Base-by-base conservation (phyloP, 2,888 invertebrate genomes). In the Galerucella pusilla region DNA sequence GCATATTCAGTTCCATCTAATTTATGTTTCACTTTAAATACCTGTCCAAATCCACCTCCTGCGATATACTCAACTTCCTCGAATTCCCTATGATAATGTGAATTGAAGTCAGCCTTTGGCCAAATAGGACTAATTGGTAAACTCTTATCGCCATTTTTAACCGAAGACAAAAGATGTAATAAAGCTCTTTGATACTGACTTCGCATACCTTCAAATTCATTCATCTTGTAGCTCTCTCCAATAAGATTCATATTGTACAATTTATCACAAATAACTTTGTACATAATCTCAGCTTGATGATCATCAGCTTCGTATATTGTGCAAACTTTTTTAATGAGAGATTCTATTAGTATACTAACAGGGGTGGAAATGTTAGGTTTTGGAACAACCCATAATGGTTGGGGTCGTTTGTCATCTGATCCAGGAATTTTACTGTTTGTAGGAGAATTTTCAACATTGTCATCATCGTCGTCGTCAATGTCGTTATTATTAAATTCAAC, bases 1-100 rank as follows among this genome's bases (percentile, higher is more conserved):
- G 96, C 96, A 88, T 95, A 96, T 82, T 93, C 91, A 2, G 91
- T 91, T 7, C 92, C 93, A 84, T 96, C 96, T 6, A 95, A 85
- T 83, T 93, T 91, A 84, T 95, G 93, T 80, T 90, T 90, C 0
- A 94, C 95, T 88, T 92, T 92, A 84, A 90, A 95, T 20, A 88
- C 87, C 79, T 90, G 90, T 0, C 95, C 95, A 84, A 95, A 95
- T 25, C 94, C 95, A 12, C 94, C 94, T 20, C 90, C 90, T 74
- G 93, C 94, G 76, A 94, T 93, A 79, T 90, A 93, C 78, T 88
- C 90, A 0, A 93, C 83, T 85, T 94, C 94, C 77, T 92, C 90
- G 86, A 94, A 94, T 82, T 94, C 94, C 71, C 90, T 88, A 67
- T 89, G 88, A 85, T 94, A 94, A 63, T 93, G 89, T 0, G 93